phyloP scores from a whole-genome alignment of 2,797 vertebrate genomes.

The Myripristis jacobus region DNA sequence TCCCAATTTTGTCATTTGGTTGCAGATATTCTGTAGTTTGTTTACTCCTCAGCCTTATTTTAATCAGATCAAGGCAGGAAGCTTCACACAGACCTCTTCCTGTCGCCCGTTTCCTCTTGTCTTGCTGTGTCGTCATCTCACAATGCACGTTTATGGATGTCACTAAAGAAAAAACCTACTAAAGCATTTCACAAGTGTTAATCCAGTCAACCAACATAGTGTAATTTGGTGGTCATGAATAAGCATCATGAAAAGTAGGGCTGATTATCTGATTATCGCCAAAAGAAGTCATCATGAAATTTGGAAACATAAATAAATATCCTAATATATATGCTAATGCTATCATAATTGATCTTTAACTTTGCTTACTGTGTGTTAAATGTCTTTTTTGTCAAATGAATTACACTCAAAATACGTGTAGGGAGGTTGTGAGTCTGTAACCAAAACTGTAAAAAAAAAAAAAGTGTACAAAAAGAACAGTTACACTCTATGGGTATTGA shows the following conservation, averaged over 20 bases:
- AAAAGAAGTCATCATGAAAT: too few species aligned
- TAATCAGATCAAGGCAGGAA: conserved; percentile 68
- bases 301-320: too few species aligned
- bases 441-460: too few species aligned
- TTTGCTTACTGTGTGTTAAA: too few species aligned
- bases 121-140: conserved; percentile 40
- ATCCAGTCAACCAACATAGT: neutral
- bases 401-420: too few species aligned
- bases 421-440: too few species aligned
- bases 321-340: too few species aligned
- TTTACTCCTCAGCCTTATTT: conserved; percentile 4
- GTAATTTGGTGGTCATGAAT: neutral
- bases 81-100: conserved; percentile 62
- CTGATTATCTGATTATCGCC: too few species aligned
- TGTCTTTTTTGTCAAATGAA: too few species aligned
- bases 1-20: neutral
- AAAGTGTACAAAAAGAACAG: too few species aligned
- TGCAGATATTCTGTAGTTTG: conserved; percentile 2
- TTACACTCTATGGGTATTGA: too few species aligned
- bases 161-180: neutral
- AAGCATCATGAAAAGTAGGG: neutral
- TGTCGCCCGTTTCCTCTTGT: conserved; percentile 65
- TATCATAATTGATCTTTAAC: too few species aligned
- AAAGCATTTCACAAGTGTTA: neutral
- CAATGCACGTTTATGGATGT: neutral